A percentile compares a stretch with the other conserved stretches of the same genome.
Conservation (phyloP, 2,797 vertebrate genomes). For the Astyanax mexicanus region DNA sequence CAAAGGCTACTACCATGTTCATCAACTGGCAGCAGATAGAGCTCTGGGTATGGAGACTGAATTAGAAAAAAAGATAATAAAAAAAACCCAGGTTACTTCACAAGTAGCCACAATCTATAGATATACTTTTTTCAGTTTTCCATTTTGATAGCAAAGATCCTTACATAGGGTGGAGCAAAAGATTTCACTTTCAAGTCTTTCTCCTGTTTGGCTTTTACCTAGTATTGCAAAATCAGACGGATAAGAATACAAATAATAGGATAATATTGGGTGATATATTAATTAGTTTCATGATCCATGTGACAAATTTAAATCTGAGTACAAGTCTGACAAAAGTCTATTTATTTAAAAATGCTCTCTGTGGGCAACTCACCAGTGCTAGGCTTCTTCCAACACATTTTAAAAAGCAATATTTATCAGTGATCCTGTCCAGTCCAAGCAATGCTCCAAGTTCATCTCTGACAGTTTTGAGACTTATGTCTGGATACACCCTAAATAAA, state of each 20-base stretch:
- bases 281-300: too few species aligned
- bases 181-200: constrained; percentile 88
- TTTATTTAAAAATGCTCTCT: too few species aligned
- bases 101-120: background rate
- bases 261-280: too few species aligned
- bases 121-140: background rate
- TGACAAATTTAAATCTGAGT: too few species aligned
- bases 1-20: constrained; percentile 77
- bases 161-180: constrained; percentile 91
- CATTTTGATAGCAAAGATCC: constrained; percentile 60
- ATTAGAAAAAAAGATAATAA: constrained; percentile 37
- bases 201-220: constrained; percentile 93
- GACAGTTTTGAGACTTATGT: constrained; percentile 83
- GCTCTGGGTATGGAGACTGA: constrained; percentile 89
- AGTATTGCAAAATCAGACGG: constrained; percentile 45
- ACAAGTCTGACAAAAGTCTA: too few species aligned
- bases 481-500: constrained; percentile 86
- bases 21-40: constrained; percentile 85
- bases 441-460: constrained; percentile 80
- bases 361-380: constrained; percentile 91
- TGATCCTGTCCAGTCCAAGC: constrained; percentile 77
- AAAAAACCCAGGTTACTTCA: background rate
- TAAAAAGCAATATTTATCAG: constrained; percentile 88
- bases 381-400: constrained; percentile 92
- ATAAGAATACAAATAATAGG: too few species aligned